These are phyloP conservation scores for Holacanthella duospinosa DNA, from an alignment of 2,888 invertebrate species.

Conservation along the genomic window DNA sequence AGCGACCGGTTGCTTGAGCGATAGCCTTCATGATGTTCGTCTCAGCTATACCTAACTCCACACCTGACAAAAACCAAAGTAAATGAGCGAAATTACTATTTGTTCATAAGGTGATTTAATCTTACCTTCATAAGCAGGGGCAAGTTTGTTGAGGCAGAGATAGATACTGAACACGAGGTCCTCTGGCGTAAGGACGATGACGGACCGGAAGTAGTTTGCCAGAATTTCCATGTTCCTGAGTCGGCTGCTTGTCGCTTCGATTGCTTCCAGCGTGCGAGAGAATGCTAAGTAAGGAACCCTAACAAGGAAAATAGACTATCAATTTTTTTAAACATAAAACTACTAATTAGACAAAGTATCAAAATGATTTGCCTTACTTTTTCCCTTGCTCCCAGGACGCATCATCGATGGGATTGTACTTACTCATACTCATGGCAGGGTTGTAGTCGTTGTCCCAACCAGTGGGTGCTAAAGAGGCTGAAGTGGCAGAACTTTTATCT, in stretches of 20 bases:
- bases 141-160: conserved; percentile 87
- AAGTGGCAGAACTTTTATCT: not conserved
- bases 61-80: conserved; percentile 45
- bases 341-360: conserved; percentile 8
- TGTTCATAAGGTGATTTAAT: not conserved
- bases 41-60: conserved; percentile 90
- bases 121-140: conserved; percentile 85
- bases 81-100: conserved; percentile 2
- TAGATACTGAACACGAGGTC: conserved; percentile 85
- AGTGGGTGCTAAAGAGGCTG: conserved; percentile 9
- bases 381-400: conserved; percentile 68
- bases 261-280: conserved; percentile 75
- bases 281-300: conserved; percentile 89
- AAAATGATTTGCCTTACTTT: conserved; percentile 46
- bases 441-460: conserved; percentile 50
- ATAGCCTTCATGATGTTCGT: conserved; percentile 88
- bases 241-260: conserved; percentile 73
- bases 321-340: not conserved
- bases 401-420: conserved; percentile 72
- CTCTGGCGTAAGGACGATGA: conserved; percentile 74
- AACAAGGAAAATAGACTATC: too few species aligned
- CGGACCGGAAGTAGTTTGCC: conserved; percentile 83
- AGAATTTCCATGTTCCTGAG: conserved; percentile 85
- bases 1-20: conserved; percentile 76
- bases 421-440: conserved; percentile 53